These are phyloP conservation scores for Columba janthina DNA, from an alignment of 2,113 vertebrate species.

Conservation along the genomic window DNA sequence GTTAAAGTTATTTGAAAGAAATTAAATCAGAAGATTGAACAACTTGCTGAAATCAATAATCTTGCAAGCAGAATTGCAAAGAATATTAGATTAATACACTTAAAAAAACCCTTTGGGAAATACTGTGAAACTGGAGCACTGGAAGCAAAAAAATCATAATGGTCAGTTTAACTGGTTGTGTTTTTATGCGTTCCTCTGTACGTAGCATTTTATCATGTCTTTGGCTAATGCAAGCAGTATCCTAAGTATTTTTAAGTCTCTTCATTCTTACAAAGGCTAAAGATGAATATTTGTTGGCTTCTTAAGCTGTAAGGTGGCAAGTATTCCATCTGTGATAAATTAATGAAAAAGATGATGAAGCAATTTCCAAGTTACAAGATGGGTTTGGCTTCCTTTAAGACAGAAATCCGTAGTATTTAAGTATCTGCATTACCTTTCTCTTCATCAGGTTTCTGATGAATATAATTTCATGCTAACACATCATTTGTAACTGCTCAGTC, in stretches of 20 bases:
- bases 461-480: not conserved
- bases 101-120: not conserved
- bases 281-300: not conserved
- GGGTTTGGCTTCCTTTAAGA: not conserved
- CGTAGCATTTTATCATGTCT: not conserved
- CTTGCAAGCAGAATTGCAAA: not conserved
- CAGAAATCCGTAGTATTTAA: not conserved
- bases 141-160: not conserved
- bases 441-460: not conserved
- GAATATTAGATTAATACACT: not conserved
- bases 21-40: not conserved
- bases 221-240: not conserved
- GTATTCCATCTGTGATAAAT: not conserved
- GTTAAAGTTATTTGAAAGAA: constrained; percentile 21
- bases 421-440: not conserved
- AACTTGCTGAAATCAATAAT: not conserved
- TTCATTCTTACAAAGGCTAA: not conserved
- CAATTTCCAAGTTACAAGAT: not conserved
- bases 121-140: not conserved
- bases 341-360: not conserved
- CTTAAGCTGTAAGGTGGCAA: not conserved
- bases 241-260: not conserved
- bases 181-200: not conserved
- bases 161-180: not conserved
- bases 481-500: not conserved